These are phyloP conservation scores for Marasmarcha lunaedactyla DNA, from an alignment of 2,888 invertebrate genomes.

Conservation along the genomic window DNA sequence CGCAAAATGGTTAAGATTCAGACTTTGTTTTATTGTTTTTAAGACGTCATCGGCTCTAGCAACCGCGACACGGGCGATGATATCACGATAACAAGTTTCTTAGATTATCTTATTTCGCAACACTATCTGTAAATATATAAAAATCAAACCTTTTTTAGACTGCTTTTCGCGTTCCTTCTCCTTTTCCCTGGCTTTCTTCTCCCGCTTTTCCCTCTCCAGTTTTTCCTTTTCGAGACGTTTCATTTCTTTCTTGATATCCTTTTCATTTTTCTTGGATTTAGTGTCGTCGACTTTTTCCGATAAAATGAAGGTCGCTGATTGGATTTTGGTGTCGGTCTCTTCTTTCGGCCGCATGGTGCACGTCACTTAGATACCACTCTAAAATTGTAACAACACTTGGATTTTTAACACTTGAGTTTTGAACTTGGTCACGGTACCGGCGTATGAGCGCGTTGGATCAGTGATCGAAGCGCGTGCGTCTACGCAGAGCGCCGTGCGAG, in stretches of 20 bases:
- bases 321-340: slow-evolving; percentile 45
- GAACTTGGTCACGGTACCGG: slow-evolving; percentile 22
- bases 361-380: slow-evolving; percentile 25
- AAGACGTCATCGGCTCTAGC: slow-evolving; percentile 20
- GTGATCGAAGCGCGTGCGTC: slow-evolving; percentile 9
- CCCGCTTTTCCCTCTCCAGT: slow-evolving; percentile 58
- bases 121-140: background rate
- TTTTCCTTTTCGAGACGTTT: slow-evolving; percentile 62
- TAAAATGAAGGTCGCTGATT: slow-evolving; percentile 66
- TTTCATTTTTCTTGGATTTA: slow-evolving; percentile 55
- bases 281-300: slow-evolving; percentile 69
- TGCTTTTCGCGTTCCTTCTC: slow-evolving; percentile 60
- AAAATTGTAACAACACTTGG: slow-evolving; percentile 36
- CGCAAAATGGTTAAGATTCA: too few relatives aligned
- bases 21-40: slow-evolving; percentile 21
- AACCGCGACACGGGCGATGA: slow-evolving; percentile 24
- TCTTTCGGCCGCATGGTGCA: slow-evolving; percentile 57
- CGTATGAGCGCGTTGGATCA: slow-evolving; percentile 43
- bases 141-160: slow-evolving; percentile 45
- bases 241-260: slow-evolving; percentile 66
- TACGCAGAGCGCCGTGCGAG: slow-evolving; percentile 18
- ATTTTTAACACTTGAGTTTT: slow-evolving; percentile 37
- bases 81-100: slow-evolving; percentile 34
- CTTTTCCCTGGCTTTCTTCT: slow-evolving; percentile 64
- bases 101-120: slow-evolving; percentile 15